Evolutionary conservation across 2,888 invertebrate genomes (phyloP).

Genomic region (Drosophila anomelani): DNA sequence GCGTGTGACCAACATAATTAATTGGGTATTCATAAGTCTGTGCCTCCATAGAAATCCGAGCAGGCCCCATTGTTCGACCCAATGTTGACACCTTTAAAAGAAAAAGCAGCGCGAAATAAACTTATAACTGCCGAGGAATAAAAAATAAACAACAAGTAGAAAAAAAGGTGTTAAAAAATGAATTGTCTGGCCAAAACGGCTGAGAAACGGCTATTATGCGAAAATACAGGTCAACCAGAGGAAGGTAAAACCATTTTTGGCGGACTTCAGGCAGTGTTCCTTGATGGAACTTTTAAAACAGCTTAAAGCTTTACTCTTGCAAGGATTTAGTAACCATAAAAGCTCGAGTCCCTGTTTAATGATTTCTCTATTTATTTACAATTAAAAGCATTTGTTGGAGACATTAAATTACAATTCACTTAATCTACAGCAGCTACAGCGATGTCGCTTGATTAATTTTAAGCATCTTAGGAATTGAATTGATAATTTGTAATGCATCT

Average conservation of each 20-base stretch:
- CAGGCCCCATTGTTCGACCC: conserved; percentile 63
- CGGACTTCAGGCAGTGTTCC: neutral
- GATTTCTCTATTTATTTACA: conserved; percentile 64
- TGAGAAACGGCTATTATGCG: conserved; percentile 11
- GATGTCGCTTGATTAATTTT: conserved; percentile 53
- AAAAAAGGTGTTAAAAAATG: conserved; percentile 43
- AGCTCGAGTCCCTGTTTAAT: conserved; percentile 11
- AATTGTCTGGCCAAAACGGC: conserved; percentile 21
- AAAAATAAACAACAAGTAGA: conserved; percentile 31
- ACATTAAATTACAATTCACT: conserved; percentile 60
- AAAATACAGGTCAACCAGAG: neutral
- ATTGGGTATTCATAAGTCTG: conserved; percentile 70
- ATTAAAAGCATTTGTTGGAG: conserved; percentile 72
- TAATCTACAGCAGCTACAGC: conserved; percentile 52
- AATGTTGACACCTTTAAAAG: conserved; percentile 70
- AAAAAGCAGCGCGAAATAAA: conserved; percentile 52
- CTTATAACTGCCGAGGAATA: conserved; percentile 27
- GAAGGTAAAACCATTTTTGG: neutral
- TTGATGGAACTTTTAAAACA: neutral
- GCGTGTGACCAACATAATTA: conserved; percentile 77
- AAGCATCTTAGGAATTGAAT: conserved; percentile 71
- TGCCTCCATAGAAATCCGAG: conserved; percentile 49
- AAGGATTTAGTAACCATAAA: conserved; percentile 1
- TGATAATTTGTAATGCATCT: conserved; percentile 28
- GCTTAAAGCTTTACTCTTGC: neutral